Percentiles rank a stretch among this genome's conserved stretches.
phyloP scores from a whole-genome alignment of 2,797 vertebrate genomes.

The Heterohyrax brucei region DNA sequence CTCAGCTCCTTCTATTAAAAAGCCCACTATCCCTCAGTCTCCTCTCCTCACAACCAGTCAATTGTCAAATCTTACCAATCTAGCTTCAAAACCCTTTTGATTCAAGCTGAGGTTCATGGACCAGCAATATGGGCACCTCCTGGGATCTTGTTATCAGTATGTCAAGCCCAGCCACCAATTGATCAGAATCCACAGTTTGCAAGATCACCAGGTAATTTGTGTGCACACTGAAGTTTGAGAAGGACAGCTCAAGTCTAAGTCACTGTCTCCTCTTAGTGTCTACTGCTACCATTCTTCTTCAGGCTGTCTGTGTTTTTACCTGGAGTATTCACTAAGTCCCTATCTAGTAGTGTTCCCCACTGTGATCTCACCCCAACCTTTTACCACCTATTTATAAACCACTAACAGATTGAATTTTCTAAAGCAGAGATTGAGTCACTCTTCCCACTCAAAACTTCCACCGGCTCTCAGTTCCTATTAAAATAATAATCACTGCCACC shows the following conservation, averaged over 20 bases:
- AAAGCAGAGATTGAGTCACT: conserved; percentile 50
- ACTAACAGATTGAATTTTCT: not conserved
- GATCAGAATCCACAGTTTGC: not conserved
- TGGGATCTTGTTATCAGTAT: not conserved
- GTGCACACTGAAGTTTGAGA: not conserved
- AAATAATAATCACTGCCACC: not conserved
- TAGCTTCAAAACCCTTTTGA: not conserved
- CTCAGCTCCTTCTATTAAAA: conserved; percentile 28
- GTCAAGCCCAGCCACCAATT: not conserved
- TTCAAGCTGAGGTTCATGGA: not conserved
- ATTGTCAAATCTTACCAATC: not conserved
- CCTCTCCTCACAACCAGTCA: not conserved
- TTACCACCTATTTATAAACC: conserved; percentile 40
- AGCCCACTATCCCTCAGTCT: not conserved
- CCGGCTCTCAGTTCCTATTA: not conserved
- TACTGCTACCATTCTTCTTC: not conserved
- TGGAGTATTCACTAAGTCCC: not conserved
- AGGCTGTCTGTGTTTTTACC: not conserved
- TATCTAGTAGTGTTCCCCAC: not conserved
- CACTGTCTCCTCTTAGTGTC: not conserved
- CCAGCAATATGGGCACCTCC: not conserved
- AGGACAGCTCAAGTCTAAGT: not conserved
- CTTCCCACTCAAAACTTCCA: conserved; percentile 40
- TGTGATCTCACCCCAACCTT: not conserved
- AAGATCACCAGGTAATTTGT: not conserved